Evolutionary conservation across 2,113 vertebrate genomes (phyloP), one percentile per base, ranked within the genome.

Genomic region (Hippocampus abdominalis): DNA sequence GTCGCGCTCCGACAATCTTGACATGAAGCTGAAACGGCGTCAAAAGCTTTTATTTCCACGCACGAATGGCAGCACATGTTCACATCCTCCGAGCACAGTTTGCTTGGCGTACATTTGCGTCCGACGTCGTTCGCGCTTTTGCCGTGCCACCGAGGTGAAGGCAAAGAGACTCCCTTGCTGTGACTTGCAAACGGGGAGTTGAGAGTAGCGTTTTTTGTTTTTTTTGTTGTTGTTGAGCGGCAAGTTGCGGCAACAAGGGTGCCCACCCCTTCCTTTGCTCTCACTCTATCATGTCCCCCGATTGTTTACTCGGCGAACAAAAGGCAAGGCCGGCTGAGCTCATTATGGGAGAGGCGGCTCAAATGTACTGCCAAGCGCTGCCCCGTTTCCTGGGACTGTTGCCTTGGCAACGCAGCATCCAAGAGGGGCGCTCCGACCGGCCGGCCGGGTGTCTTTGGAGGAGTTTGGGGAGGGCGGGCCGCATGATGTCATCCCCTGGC

Each of bases 321-420:
- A 60, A 77, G 72, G 74, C 72, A 78, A 81, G 64, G 36, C 81
- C 74, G 78, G 79, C 86, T 62, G 74, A 84, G 86, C 79, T 91
- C 83, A 86, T 90, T 91, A 90, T 76, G 76, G 78, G 81, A 64
- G 66, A 88, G 88, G 91, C 86, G 88, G 89, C 87, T 77, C 80
- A 78, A 44, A 71, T 16, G 36, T 36, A 32, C 49, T 90, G 90
- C 90, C 88, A 92, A 92, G 91, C 88, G 87, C 92, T 91, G 91
- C 90, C 91, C 90, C 84, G 75, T 81, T 74, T 48, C 82, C 74
- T 76, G 75, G 83, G 84, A 83, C 90, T 59, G 92, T 95, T 81
- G 73, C 92, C 93, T 71, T 79, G 90, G 92, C 90, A 93, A 96
- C 93, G 11, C 88, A 89, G 86, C 89, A 92, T 94, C 94, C 94